These are phyloP conservation scores for Macrophya annulata DNA, from an alignment of 2,888 invertebrate genomes.

Conservation along the genomic window DNA sequence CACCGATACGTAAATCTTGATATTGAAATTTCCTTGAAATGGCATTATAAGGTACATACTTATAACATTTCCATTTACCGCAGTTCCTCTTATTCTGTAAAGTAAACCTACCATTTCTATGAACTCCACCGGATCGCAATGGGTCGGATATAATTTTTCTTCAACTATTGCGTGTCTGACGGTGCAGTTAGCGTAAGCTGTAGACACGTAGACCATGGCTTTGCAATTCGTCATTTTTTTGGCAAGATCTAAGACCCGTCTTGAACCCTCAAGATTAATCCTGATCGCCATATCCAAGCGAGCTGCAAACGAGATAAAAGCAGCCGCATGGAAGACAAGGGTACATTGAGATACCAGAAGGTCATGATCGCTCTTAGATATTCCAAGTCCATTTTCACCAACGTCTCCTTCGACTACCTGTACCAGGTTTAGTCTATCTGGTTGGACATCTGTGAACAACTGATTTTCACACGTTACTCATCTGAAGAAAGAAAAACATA, in stretches of 20 bases:
- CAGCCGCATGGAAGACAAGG: slow-evolving; percentile 83
- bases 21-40: background rate
- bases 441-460: slow-evolving; percentile 67
- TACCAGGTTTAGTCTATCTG: slow-evolving; percentile 77
- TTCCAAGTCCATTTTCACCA: slow-evolving; percentile 75
- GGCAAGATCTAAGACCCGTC: slow-evolving; percentile 79
- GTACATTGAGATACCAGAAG: slow-evolving; percentile 71
- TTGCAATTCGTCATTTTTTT: slow-evolving; percentile 66
- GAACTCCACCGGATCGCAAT: slow-evolving; percentile 73
- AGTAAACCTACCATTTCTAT: slow-evolving; percentile 68
- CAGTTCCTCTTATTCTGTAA: background rate
- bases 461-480: slow-evolving; percentile 52
- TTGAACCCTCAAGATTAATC: slow-evolving; percentile 84
- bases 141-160: slow-evolving; percentile 81
- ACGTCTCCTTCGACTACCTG: slow-evolving; percentile 79
- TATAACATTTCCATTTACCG: background rate
- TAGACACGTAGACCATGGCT: slow-evolving; percentile 83
- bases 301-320: slow-evolving; percentile 84
- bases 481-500: background rate
- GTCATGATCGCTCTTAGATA: slow-evolving; percentile 75
- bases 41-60: background rate
- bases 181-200: slow-evolving; percentile 84
- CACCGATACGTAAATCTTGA: background rate
- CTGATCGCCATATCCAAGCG: slow-evolving; percentile 81
- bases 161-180: slow-evolving; percentile 75